Base-by-base conservation (phyloP, 2,113 vertebrate species). In the Hydropotes inermis region DNA sequence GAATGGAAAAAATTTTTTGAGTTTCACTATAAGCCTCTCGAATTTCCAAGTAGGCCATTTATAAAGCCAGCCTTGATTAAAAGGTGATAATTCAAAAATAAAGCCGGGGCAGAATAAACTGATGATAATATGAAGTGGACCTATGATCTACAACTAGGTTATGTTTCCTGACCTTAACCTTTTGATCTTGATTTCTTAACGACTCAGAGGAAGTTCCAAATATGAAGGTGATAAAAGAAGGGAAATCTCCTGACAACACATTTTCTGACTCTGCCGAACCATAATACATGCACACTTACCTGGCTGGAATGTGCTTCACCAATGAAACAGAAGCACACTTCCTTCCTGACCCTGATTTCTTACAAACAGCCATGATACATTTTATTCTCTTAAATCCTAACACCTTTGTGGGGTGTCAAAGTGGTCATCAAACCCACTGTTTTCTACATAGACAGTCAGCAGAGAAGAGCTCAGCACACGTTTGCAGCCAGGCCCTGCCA, bases 41-140 rank as follows among this genome's bases (percentile, higher is more conserved):
- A 83, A 82, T 92, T 95, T 91, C 39, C 83, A 91, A 91, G 67
- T 27, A 93, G 50, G 74, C 79, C 96, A 86, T 28, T 79, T 78
- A 1, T n/a, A 91, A 96, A 96, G 7, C 9, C 23, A 82, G 21
- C 60, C 27, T 82, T 78, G 39, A 61, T 92, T 64, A 82, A 47
- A 91, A 89, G 13, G 12, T 82, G n/a, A 28, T 58, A 5, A 57
- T 82, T 87, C 83, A 67, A 90, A 98, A 74, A 84, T 19, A 82
- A 96, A 78, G 15, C 57, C 23, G 45, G 6, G 47, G 55, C 33
- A 47, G 43, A 96, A 11, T 39, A 84, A 36, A 50, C 58, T 60
- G 30, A 82, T 43, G 52, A 57, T 47, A 87, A 79, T 45, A 19
- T 27, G 8, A 19, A 87, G 21, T 11, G 83, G 43, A 84, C 8